These are phyloP conservation scores for Crossaster papposus DNA, from an alignment of 53 echinoderm and acorn worm species.

Conservation along the genomic window DNA sequence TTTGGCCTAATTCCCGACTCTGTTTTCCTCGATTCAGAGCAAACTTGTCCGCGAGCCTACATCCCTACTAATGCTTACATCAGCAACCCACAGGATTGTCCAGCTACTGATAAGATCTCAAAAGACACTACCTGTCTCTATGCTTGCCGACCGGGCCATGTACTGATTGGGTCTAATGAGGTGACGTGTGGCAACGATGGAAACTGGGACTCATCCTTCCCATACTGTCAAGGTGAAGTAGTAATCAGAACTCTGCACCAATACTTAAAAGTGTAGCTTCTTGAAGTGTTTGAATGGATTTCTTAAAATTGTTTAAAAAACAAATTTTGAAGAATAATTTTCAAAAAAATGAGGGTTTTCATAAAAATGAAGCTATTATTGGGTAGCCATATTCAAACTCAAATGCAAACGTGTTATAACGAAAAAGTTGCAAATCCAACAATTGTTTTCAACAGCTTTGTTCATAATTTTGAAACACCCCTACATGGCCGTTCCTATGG, in stretches of 20 bases:
- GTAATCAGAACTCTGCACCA: background rate
- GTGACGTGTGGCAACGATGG: slow-evolving; percentile 71
- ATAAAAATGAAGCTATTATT: too few species aligned
- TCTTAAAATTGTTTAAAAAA: too few species aligned
- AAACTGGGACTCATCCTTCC: slow-evolving; percentile 64
- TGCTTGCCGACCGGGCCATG: slow-evolving; percentile 68
- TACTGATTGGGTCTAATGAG: slow-evolving; percentile 58
- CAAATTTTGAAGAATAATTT: too few species aligned
- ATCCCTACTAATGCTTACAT: slow-evolving; percentile 19
- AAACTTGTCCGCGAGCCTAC: slow-evolving; percentile 42
- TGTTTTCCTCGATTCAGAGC: background rate
- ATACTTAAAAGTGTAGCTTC: background rate
- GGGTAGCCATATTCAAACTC: too few species aligned
- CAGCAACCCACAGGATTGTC: slow-evolving; percentile 46
- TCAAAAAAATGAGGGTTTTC: too few species aligned
- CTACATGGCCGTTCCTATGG: too few species aligned
- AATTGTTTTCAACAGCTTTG: too few species aligned
- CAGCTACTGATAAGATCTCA: slow-evolving; percentile 33
- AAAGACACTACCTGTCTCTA: slow-evolving; percentile 69
- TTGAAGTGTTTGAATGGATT: background rate
- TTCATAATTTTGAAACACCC: too few species aligned
- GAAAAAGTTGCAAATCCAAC: too few species aligned
- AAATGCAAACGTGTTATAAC: too few species aligned
- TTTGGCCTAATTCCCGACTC: background rate
- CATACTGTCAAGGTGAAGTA: slow-evolving; percentile 66